These are phyloP conservation scores for Perodicticus potto DNA, from an alignment of 2,797 vertebrate species.

Conservation along the genomic window DNA sequence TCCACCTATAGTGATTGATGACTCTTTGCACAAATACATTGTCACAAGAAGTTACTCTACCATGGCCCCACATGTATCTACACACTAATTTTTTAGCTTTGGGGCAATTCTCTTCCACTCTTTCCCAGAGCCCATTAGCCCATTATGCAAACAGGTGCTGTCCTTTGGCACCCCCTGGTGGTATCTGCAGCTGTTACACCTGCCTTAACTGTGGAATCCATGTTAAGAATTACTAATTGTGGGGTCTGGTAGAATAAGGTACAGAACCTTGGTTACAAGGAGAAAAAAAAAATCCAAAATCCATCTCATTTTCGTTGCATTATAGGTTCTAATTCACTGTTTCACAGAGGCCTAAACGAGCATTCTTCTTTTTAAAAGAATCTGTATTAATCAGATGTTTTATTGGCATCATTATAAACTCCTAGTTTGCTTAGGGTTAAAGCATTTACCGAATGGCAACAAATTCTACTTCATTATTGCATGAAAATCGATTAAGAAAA, in stretches of 20 bases:
- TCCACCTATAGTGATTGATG: neutral
- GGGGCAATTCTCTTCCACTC: slow-evolving; percentile 19
- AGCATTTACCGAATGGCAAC: neutral
- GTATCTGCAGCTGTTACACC: slow-evolving; percentile 30
- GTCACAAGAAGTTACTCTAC: neutral
- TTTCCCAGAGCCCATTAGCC: neutral
- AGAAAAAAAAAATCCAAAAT: neutral
- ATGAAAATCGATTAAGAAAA: neutral
- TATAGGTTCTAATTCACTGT: neutral
- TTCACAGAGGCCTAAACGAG: neutral
- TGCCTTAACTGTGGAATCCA: neutral
- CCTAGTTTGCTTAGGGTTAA: neutral
- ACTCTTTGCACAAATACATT: neutral
- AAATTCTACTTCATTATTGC: neutral
- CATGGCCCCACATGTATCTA: neutral
- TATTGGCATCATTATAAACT: neutral
- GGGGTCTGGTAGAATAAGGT: rapidly evolving
- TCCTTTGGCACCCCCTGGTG: slow-evolving; percentile 84
- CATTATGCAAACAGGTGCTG: slow-evolving; percentile 67
- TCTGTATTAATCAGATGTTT: neutral
- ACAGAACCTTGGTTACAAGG: neutral
- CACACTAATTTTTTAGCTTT: neutral
- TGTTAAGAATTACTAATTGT: neutral
- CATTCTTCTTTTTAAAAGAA: neutral
- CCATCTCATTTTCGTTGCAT: neutral